Base-by-base conservation (phyloP, 2,113 vertebrate species). In the Siniperca chuatsi region DNA sequence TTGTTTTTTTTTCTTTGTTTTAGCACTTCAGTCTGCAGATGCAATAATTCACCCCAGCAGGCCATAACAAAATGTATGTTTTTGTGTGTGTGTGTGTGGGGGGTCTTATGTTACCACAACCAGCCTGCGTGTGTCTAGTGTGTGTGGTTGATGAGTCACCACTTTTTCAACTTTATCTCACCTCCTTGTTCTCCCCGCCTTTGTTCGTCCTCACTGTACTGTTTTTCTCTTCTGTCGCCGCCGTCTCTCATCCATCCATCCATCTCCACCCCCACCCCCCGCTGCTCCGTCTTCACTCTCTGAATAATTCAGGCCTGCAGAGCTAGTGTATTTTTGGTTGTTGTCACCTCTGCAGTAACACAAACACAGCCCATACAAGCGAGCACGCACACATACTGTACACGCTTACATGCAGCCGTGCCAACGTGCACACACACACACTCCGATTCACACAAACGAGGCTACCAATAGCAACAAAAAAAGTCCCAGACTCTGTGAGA, bases 301-400 rank as follows among this genome's bases (percentile, higher is more conserved):
- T 92, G 91, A 93, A 93, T 92, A 73, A 93, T 94, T 94, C 82
- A 94, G 73, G 58, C 54, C 74, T 74, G 70, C 79, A 62, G 78
- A 84, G 85, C 61, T 76, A 12, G 78, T 87, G 79, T 89, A 82
- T 89, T 92, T 89, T 86, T 78, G 86, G 71, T 90, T 87, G 79
- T 87, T 88, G 89, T 92, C 90, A 89, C 88, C 65, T 84, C 66
- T 79, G 79, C 90, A 86, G 82, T 81, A 87, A 76, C 78, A 81
- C 50, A 92, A 82, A 76, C 71, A 80, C 70, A 72, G 18, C 57
- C 68, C 25, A 21, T 67, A 67, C 40, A 20, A 72, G 62, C 21
- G 20, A 55, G 10, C 62, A 15, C 4, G 4, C 48, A 37, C 33
- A n/a, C 33, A 75, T 11, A 67, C 37, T 37, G 35, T 25, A 67